phyloP scores from a whole-genome alignment of 30 jellyfish, hydroid and myxozoan genomes.

The Mastigias papua region DNA sequence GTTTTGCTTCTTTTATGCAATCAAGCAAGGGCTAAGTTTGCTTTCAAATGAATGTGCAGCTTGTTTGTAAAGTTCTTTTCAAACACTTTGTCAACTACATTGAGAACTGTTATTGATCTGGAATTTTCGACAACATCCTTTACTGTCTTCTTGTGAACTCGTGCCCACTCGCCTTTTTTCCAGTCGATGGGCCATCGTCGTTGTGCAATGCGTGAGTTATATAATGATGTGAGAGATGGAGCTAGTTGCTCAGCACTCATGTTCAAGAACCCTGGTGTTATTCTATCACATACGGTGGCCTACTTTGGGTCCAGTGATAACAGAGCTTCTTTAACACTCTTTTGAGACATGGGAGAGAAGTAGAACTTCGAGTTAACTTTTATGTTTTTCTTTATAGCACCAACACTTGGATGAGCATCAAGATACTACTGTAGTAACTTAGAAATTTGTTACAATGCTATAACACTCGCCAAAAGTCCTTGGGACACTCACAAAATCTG shows the following conservation, averaged over 20 bases:
- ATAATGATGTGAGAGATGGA: slow-evolving; percentile 53
- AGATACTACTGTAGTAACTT: no score
- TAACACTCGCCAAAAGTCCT: no score
- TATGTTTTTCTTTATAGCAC: slow-evolving; percentile 29
- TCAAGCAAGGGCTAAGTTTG: slow-evolving; percentile 28
- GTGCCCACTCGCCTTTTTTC: slow-evolving; percentile 57
- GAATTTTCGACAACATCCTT: slow-evolving; percentile 37
- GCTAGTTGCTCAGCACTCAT: slow-evolving; percentile 60
- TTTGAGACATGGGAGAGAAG: slow-evolving; percentile 4
- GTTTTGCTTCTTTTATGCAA: slow-evolving; percentile 62
- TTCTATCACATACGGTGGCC: slow-evolving; percentile 71
- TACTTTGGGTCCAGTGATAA: slow-evolving; percentile 49
- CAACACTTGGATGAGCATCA: slow-evolving; percentile 51
- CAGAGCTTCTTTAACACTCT: slow-evolving; percentile 4
- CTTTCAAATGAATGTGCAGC: slow-evolving; percentile 29
- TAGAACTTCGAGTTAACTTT: slow-evolving; percentile 13
- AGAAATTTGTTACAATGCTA: no score
- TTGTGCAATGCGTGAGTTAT: slow-evolving; percentile 33
- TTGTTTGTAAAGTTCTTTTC: slow-evolving; percentile 20
- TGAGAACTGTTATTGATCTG: slow-evolving; percentile 53
- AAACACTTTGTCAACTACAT: slow-evolving; percentile 9
- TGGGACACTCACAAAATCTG: no score
- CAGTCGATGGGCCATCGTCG: slow-evolving; percentile 47
- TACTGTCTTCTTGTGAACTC: slow-evolving; percentile 51
- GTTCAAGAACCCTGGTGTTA: slow-evolving; percentile 50